Percentiles rank a stretch among this genome's conserved stretches.
Evolutionary conservation across 2,888 invertebrate genomes (phyloP).

Genomic region (Leptopilina myrica): DNA sequence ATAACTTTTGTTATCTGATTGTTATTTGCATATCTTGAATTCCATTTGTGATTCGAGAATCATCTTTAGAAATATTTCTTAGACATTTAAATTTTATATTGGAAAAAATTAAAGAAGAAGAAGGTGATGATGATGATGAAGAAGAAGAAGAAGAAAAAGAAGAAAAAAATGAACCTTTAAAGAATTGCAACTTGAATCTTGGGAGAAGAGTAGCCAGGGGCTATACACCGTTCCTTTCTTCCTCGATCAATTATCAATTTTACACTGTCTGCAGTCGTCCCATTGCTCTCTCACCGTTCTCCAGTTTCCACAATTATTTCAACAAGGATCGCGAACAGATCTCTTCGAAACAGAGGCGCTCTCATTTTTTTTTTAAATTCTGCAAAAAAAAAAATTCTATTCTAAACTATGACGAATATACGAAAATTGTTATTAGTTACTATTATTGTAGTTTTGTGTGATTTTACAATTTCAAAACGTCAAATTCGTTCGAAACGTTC

Average conservation of each 20-base stretch:
- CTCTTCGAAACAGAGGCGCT: conserved; percentile 27
- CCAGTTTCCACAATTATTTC: conserved; percentile 53
- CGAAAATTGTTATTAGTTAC: conserved; percentile 49
- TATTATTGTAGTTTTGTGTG: conserved; percentile 54
- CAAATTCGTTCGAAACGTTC: conserved; percentile 56
- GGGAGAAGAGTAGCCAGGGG: conserved; percentile 25
- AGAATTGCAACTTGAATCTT: conserved; percentile 19
- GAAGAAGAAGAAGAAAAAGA: not conserved
- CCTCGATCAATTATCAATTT: conserved; percentile 58
- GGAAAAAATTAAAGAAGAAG: too few relatives aligned
- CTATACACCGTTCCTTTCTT: conserved; percentile 53
- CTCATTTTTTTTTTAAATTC: conserved; percentile 30
- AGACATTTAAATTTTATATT: not conserved
- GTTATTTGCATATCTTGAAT: conserved; percentile 16
- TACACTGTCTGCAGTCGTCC: conserved; percentile 57
- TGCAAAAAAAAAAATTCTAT: conserved; percentile 39
- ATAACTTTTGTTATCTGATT: conserved; percentile 34
- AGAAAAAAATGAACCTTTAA: not conserved
- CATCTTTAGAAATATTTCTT: conserved; percentile 12
- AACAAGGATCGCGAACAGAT: conserved; percentile 39
- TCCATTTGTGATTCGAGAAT: not conserved
- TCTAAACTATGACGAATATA: conserved; percentile 48
- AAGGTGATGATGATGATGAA: too few relatives aligned
- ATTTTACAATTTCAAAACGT: conserved; percentile 50
- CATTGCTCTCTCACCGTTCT: conserved; percentile 53